Evolutionary conservation across 1,140 invertebrate genomes (phyloP), one percentile per base, ranked within the genome.

Genomic region (Tyrophagus putrescentiae): DNA sequence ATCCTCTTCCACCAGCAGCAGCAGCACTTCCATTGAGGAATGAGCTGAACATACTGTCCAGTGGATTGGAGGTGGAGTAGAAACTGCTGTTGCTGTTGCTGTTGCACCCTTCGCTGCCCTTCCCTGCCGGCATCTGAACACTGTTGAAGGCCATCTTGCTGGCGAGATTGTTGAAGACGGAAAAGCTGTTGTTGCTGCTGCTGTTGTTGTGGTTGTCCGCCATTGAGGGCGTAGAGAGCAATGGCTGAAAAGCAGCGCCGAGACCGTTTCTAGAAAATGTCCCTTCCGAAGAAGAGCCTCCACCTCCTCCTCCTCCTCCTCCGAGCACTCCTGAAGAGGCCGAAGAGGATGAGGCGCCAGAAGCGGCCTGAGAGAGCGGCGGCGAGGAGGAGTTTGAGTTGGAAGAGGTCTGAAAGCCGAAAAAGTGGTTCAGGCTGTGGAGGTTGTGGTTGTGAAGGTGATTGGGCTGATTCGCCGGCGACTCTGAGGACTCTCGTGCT

Each of bases 351-450:
- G 52, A 54, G 32, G 52, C 31, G 39, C 52, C 52, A 3, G 52
- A 54, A n/a, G n/a, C n/a, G 11, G 48, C 31, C 48, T 52, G 48
- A n/a, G 48, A 52, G n/a, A 54, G 25, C 25, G 52, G 52, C 4
- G 52, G 52, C 25, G 52, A 54, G n/a, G 52, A 54, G 21, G 52
- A 54, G 25, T 54, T 54, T 18, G 52, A 54, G 52, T 34, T 42
- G 41, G 25, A 21, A 11, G 52, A 54, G 25, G n/a, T n/a, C n/a
- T n/a, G n/a, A n/a, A 54, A 54, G 27, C 52, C 13, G n/a, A 54
- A 27, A 23, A 31, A 31, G 13, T n/a, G n/a, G n/a, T n/a, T n/a
- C n/a, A n/a, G n/a, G n/a, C n/a, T n/a, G n/a, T n/a, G n/a, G n/a
- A n/a, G n/a, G n/a, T n/a, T n/a, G n/a, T n/a, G n/a, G n/a, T n/a